These are phyloP conservation scores for Eutrigla gurnardus DNA, from an alignment of 2,797 vertebrate genomes.

Conservation along the genomic window DNA sequence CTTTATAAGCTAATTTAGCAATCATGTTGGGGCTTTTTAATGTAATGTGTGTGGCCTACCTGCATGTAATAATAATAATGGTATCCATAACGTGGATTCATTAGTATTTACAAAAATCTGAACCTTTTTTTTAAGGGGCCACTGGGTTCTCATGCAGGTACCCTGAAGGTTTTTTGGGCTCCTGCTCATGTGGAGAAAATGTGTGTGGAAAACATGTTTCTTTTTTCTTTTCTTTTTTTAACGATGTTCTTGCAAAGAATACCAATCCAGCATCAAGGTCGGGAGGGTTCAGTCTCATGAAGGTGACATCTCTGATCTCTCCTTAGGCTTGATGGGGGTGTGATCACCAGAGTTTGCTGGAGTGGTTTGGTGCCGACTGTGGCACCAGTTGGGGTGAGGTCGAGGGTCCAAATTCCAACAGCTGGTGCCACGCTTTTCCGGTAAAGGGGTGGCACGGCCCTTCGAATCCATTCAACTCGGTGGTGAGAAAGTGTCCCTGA, in stretches of 20 bases:
- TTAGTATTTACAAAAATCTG: neutral
- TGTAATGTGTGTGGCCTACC: neutral
- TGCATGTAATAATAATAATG: neutral
- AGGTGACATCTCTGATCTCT: neutral
- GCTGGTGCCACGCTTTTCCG: constrained; percentile 6
- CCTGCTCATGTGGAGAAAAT: neutral
- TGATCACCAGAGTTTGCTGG: neutral
- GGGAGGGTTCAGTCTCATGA: neutral
- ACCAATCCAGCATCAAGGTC: neutral
- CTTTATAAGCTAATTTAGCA: constrained; percentile 16
- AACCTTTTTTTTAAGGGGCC: neutral
- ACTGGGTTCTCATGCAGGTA: neutral
- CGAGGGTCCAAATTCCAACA: constrained; percentile 14
- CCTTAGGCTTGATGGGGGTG: neutral
- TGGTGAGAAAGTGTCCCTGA: constrained; percentile 15
- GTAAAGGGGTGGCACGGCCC: constrained; percentile 1
- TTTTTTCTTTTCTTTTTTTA: neutral
- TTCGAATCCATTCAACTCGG: constrained; percentile 25
- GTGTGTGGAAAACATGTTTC: no score
- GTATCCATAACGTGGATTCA: neutral
- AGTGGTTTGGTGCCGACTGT: constrained; percentile 10
- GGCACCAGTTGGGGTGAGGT: neutral
- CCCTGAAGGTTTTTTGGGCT: neutral
- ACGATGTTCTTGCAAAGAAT: neutral
- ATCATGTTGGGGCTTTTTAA: neutral